These are phyloP conservation scores for Oligia fasciuncula DNA, from an alignment of 2,888 invertebrate species.

Conservation along the genomic window DNA sequence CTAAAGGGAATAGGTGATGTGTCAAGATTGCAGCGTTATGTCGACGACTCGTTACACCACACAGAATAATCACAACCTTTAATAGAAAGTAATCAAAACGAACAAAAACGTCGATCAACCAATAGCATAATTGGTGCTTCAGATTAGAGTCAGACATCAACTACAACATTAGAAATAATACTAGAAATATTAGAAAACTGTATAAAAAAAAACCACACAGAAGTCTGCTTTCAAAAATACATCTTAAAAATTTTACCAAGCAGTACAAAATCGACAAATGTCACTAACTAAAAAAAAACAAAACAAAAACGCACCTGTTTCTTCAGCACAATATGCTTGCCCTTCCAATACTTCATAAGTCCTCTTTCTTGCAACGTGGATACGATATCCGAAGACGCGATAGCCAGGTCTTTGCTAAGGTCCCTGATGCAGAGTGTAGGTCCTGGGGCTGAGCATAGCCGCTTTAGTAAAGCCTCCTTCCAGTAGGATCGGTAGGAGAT, in stretches of 20 bases:
- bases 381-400: slow-evolving; percentile 99
- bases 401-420: slow-evolving; percentile 96
- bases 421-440: slow-evolving; percentile 97
- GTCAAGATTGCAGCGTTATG: background rate
- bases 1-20: slow-evolving; percentile 82
- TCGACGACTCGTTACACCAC: background rate
- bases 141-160: background rate
- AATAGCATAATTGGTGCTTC: background rate
- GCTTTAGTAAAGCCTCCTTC: slow-evolving; percentile 98
- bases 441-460: slow-evolving; percentile 96
- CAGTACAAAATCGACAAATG: background rate
- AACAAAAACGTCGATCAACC: background rate
- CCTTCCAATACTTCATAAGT: slow-evolving; percentile 99
- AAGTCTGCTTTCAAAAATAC: too few species aligned
- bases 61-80: background rate
- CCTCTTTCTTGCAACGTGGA: slow-evolving; percentile 98
- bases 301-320: slow-evolving; percentile 92
- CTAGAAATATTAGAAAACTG: background rate
- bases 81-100: background rate
- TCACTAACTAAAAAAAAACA: background rate
- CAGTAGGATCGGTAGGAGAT: slow-evolving; percentile 99
- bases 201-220: too few species aligned
- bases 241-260: background rate
- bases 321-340: slow-evolving; percentile 98
- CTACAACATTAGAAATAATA: background rate